Conservation (phyloP, 2,113 vertebrate genomes). For the Bos indicus region DNA sequence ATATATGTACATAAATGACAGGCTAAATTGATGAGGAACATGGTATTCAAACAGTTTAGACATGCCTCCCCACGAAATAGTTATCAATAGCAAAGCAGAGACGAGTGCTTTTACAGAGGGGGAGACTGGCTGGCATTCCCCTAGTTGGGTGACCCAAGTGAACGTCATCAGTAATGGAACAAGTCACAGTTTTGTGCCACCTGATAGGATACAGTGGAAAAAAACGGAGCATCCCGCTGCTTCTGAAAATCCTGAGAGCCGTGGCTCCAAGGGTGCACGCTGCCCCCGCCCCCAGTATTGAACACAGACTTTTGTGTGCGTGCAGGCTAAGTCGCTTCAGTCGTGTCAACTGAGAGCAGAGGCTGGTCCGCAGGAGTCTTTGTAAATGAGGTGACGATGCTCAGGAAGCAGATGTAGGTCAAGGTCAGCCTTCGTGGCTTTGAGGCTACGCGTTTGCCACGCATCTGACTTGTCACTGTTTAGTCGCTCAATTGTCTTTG, state of each 20-base stretch:
- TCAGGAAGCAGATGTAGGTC: not conserved
- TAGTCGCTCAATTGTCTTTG: fast-evolving
- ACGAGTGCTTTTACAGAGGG: not conserved
- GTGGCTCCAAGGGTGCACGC: not conserved
- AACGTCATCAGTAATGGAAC: not conserved
- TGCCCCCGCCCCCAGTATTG: fast-evolving
- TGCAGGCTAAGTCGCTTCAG: not conserved
- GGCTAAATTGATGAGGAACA: not conserved
- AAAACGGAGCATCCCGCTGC: not conserved
- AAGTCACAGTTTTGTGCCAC: not conserved
- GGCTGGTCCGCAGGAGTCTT: not conserved
- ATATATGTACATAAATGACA: not conserved
- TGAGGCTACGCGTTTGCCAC: fast-evolving
- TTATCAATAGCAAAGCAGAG: not conserved
- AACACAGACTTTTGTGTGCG: not conserved
- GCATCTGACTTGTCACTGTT: not conserved
- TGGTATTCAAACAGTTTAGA: not conserved
- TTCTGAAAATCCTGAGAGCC: not conserved
- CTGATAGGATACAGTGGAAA: not conserved
- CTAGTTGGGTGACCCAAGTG: not conserved
- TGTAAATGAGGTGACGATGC: fast-evolving
- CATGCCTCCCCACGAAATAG: not conserved
- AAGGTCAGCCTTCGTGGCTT: not conserved
- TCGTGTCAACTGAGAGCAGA: not conserved
- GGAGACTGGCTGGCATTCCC: not conserved